Base-by-base conservation (phyloP, 2,113 vertebrate species). In the Acanthochromis polyacanthus region DNA sequence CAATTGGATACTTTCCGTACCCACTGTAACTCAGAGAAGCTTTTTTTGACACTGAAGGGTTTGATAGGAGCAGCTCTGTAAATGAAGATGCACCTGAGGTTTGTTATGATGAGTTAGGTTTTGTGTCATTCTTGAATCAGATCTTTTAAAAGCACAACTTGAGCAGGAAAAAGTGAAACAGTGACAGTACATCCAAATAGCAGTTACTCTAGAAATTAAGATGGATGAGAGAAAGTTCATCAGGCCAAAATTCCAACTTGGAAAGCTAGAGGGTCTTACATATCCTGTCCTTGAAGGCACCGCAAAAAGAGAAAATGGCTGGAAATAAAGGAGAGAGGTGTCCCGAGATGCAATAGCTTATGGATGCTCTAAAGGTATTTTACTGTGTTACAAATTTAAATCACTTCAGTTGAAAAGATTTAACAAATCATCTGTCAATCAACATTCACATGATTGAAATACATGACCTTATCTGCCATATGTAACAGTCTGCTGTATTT, bases 1-100 rank as follows among this genome's bases (percentile, higher is more conserved):
- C n/a, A n/a, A n/a, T n/a, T n/a, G n/a, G n/a, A n/a, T n/a, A n/a
- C n/a, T n/a, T n/a, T n/a, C n/a, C n/a, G n/a, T n/a, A n/a, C n/a
- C n/a, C n/a, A n/a, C n/a, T n/a, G n/a, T n/a, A 25, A 32, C 10
- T 55, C 1, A 0, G 23, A 40, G 51, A 15, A 68, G 10, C 20
- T 55, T 55, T 43, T 25, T 17, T 55, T 55, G 65, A 2, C 10
- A 68, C 23, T 43, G 11, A 68, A 68, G 65, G 10, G 19, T 55
- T 68, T 68, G 19, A 55, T 11, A 40, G 40, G 20, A 55, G 55
- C 20, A 43, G 65, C 48, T 51, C 48, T 2, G 19, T 19, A 20
- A 51, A 4, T 20, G 48, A 51, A n/a, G 48, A 51, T 51, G 9
- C 16, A 51, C 48, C 48, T 20, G 19, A 19, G 6, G 48, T 16